Conservation (phyloP, 2,888 invertebrate genomes). For the Philaethria dido region DNA sequence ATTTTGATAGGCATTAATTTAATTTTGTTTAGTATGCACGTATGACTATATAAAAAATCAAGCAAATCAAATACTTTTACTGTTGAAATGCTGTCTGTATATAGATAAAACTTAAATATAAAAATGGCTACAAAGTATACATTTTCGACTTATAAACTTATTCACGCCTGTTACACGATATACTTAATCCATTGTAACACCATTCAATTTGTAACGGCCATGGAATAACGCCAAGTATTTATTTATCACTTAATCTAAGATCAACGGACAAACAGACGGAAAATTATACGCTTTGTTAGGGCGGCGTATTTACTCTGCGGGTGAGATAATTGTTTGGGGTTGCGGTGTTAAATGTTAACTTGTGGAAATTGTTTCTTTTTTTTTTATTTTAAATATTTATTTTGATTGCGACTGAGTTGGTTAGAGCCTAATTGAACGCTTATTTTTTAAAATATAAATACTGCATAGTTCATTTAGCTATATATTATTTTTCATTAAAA, state of each 20-base stretch:
- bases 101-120: too few species aligned
- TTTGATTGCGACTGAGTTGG: neutral
- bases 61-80: too few species aligned
- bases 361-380: conserved; percentile 20
- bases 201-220: conserved; percentile 28
- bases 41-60: too few species aligned
- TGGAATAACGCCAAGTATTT: conserved; percentile 77
- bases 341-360: conserved; percentile 32
- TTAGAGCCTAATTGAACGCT: neutral
- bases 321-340: conserved; percentile 30
- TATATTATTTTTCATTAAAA: too few species aligned
- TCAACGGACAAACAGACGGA: conserved; percentile 69
- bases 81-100: too few species aligned
- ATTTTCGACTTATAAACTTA: too few species aligned
- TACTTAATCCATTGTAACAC: conserved; percentile 15
- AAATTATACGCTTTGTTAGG: conserved; percentile 75
- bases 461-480: too few species aligned
- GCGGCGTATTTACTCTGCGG: conserved; percentile 39
- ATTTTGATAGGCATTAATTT: too few species aligned
- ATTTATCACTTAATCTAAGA: conserved; percentile 77
- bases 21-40: too few species aligned
- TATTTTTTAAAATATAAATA: too few species aligned
- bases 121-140: too few species aligned
- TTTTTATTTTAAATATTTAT: neutral
- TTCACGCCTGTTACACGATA: too few species aligned